A percentile compares a stretch with the other conserved stretches of the same genome.
These are phyloP conservation scores for Limnephilus auricula DNA, from an alignment of 2,888 invertebrate species.

Conservation along the genomic window DNA sequence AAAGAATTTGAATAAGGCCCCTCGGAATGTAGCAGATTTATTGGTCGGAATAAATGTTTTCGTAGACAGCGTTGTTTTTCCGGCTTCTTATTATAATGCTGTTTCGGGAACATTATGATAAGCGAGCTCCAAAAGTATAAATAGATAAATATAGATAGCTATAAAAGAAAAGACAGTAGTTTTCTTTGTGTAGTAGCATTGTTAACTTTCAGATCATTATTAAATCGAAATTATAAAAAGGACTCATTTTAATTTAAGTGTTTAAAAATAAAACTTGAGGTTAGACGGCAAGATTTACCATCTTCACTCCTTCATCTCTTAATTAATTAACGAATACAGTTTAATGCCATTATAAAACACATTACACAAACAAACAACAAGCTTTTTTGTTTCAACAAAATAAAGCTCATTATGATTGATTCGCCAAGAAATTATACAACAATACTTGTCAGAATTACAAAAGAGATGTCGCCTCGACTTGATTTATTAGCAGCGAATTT, in stretches of 20 bases:
- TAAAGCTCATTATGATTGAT: slow-evolving; percentile 13
- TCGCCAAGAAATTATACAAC: slow-evolving; percentile 25
- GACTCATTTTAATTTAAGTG: no score
- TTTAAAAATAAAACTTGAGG: no score
- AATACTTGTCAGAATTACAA: slow-evolving; percentile 31
- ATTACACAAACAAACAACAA: not conserved
- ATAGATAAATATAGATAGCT: not conserved
- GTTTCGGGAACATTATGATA: not conserved
- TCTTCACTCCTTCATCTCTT: not conserved
- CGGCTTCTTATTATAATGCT: not conserved
- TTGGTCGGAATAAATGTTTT: not conserved
- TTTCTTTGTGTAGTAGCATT: not conserved
- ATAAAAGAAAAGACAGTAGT: not conserved
- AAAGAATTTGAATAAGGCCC: not conserved
- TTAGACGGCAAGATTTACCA: not conserved
- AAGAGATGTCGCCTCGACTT: slow-evolving; percentile 37
- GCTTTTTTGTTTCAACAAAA: not conserved
- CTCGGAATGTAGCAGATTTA: not conserved
- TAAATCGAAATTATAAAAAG: no score
- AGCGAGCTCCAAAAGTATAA: not conserved
- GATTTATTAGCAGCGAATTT: slow-evolving; percentile 30
- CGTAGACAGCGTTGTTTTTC: not conserved
- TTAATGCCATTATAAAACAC: not conserved
- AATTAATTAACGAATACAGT: not conserved
- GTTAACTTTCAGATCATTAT: no score